Conservation (phyloP, 2,797 vertebrate genomes). For the Hippocampus kuda region DNA sequence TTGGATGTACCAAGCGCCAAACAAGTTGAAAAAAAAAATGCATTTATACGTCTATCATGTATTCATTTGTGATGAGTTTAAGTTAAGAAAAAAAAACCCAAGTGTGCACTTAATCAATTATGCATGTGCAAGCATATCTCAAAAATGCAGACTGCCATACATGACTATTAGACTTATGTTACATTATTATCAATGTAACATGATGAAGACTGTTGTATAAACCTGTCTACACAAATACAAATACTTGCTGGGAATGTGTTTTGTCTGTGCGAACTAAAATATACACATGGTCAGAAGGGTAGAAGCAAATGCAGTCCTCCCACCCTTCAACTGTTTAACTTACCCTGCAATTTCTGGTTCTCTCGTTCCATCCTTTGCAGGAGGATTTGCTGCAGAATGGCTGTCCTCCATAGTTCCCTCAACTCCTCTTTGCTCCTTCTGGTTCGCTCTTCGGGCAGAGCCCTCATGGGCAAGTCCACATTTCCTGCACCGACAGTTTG, state of each 20-base stretch:
- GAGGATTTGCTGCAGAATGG: slow-evolving; percentile 92
- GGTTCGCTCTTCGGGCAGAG: slow-evolving; percentile 69
- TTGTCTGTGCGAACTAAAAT: not conserved
- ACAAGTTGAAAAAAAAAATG: not conserved
- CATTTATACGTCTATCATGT: slow-evolving; percentile 8
- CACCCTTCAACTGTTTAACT: slow-evolving; percentile 10
- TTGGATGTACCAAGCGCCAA: not conserved
- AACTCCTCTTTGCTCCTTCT: slow-evolving; percentile 74
- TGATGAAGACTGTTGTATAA: not conserved
- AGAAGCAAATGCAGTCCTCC: not conserved
- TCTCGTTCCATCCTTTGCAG: slow-evolving; percentile 95
- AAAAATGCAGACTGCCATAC: slow-evolving; percentile 6
- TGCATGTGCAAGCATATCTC: slow-evolving; percentile 3
- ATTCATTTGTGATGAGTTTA: slow-evolving; percentile 1
- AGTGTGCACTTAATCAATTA: slow-evolving; percentile 7
- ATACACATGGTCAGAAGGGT: not conserved
- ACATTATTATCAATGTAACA: not conserved
- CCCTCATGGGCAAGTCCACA: slow-evolving; percentile 65
- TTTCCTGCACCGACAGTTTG: slow-evolving; percentile 47
- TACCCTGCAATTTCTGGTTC: slow-evolving; percentile 94
- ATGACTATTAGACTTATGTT: not conserved
- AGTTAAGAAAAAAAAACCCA: slow-evolving; percentile 3
- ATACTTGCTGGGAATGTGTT: not conserved
- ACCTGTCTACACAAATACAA: not conserved
- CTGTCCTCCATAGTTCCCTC: slow-evolving; percentile 89